Evolutionary conservation across 2,888 invertebrate genomes (phyloP).

Genomic region (Epinotia nisella): DNA sequence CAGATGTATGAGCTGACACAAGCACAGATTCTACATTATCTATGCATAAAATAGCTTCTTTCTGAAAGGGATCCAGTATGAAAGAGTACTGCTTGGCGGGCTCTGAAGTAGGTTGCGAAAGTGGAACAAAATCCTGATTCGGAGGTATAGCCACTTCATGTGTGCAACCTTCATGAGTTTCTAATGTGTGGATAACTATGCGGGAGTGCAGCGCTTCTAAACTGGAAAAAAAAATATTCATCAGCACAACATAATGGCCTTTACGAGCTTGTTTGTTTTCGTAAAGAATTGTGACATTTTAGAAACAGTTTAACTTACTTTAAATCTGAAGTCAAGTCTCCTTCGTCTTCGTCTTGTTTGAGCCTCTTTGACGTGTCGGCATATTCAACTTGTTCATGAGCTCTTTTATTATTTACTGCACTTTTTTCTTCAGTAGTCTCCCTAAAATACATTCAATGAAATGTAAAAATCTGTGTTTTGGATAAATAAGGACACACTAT

Average conservation of each 20-base stretch:
- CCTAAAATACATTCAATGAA: slow-evolving; percentile 51
- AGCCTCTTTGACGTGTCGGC: slow-evolving; percentile 68
- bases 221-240: slow-evolving; percentile 72
- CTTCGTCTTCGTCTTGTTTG: slow-evolving; percentile 65
- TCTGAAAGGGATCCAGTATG: slow-evolving; percentile 98
- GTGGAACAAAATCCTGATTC: slow-evolving; percentile 89
- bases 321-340: slow-evolving; percentile 68
- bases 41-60: slow-evolving; percentile 97
- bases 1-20: slow-evolving; percentile 99
- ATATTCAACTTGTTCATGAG: slow-evolving; percentile 69
- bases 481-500: slow-evolving; percentile 9
- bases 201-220: slow-evolving; percentile 91
- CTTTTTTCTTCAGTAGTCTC: slow-evolving; percentile 50
- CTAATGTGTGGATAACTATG: slow-evolving; percentile 94
- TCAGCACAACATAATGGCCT: neutral
- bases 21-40: slow-evolving; percentile 99
- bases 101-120: slow-evolving; percentile 84
- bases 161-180: slow-evolving; percentile 96
- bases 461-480: neutral
- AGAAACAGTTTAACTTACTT: slow-evolving; percentile 61
- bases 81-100: slow-evolving; percentile 98
- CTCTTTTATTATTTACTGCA: slow-evolving; percentile 63
- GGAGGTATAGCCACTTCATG: slow-evolving; percentile 99
- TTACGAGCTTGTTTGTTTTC: neutral
- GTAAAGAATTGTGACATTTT: neutral